Percentiles rank a stretch among this genome's conserved stretches.
Conservation (phyloP, 1,140 invertebrate genomes). For the Agraylea sexmaculata region DNA sequence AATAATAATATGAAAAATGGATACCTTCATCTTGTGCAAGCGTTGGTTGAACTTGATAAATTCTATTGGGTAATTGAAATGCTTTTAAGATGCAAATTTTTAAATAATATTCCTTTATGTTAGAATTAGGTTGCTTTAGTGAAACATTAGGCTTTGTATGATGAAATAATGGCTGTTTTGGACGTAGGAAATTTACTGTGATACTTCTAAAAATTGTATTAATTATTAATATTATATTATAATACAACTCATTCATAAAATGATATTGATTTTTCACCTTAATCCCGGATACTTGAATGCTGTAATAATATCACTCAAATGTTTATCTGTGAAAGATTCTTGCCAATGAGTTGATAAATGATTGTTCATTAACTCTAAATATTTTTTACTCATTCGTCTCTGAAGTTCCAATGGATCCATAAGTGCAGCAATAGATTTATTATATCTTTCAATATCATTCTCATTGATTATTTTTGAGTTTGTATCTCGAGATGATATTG, state of each 20-base stretch:
- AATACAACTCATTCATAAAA: conserved; percentile 9
- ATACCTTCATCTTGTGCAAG: conserved; percentile 14
- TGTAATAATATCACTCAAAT: conserved; percentile 24
- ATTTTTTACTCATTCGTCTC: conserved; percentile 38
- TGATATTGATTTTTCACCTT: conserved; percentile 21
- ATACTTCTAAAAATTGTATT: conserved; percentile 14
- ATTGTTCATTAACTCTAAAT: conserved; percentile 41
- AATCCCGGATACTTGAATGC: conserved; percentile 25
- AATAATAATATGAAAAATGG: not conserved
- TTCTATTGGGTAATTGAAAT: conserved; percentile 18
- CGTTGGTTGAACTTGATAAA: conserved; percentile 8
- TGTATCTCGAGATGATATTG: no score
- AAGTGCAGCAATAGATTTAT: conserved; percentile 25
- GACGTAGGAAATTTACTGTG: conserved; percentile 17
- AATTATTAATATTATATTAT: not conserved
- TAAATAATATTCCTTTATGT: conserved; percentile 15
- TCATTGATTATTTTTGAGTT: no score
- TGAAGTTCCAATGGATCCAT: conserved; percentile 37
- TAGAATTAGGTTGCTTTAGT: conserved; percentile 3
- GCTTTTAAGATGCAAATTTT: conserved; percentile 20
- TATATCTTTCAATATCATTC: no score
- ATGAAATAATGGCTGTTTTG: conserved; percentile 18
- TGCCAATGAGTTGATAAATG: conserved; percentile 37
- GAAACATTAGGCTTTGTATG: conserved; percentile 10
- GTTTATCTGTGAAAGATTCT: conserved; percentile 23